Base-by-base conservation (phyloP, 2,888 invertebrate genomes). In the Neoitamus cyanurus region DNA sequence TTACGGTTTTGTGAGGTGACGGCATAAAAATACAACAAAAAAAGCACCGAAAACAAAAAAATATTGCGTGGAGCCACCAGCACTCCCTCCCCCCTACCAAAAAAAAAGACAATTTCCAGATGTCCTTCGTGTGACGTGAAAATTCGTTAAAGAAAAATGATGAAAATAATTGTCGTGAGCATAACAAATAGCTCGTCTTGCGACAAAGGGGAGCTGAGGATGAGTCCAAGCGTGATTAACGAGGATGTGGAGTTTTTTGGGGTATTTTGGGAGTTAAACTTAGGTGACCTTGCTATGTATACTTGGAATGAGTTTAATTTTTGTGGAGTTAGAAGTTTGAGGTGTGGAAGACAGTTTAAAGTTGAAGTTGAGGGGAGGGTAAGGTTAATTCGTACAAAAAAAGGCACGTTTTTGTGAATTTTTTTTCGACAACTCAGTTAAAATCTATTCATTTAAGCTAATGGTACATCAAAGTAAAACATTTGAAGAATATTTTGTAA, bases 1-100 rank as follows among this genome's bases (percentile, higher is more conserved):
- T 77, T 77, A 77, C 77, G 77, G n/a, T 46, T 42, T 42, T 36
- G 36, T 11, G 34, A n/a, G 73, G 73, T 73, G 73, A 58, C 20
- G 58, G 58, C 58, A 58, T 58, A 15, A 58, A 58, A 58, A 58
- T 58, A 58, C 58, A 58, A 58, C 58, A 25, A 58, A 58, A 25
- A 48, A 58, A 58, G 31, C 31, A 31, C 13, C 13, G 4, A 58
- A 48, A 25, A 48, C 7, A 48, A n/a, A 48, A 58, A 58, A 58
- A 42, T 6, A 58, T 58, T 58, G 58, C 25, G 20, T 58, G 58
- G 25, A 58, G 58, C 58, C 58, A 20, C 20, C 15, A 9, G 9
- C 6, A 15, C 6, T 15, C 6, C 58, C 58, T 20, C 20, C n/a
- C n/a, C n/a, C n/a, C n/a, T n/a, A n/a, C n/a, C n/a, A n/a, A n/a